Conservation (phyloP, 64 coral and sea anemone genomes). For the Cladopsammia gracilis region DNA sequence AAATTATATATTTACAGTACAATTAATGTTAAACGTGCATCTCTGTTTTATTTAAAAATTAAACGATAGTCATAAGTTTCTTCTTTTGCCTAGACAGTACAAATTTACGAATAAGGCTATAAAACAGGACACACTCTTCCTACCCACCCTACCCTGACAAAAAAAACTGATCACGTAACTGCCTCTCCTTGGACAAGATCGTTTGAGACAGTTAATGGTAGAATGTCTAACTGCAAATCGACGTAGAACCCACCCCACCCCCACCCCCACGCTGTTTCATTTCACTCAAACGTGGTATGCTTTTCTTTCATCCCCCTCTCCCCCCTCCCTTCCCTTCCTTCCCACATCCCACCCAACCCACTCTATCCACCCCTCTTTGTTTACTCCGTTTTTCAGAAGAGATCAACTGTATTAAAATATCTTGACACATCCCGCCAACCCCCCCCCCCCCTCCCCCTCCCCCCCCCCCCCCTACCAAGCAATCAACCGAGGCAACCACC, state of each 20-base stretch:
- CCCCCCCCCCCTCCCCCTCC: neutral
- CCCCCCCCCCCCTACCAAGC: neutral
- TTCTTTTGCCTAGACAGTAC: neutral
- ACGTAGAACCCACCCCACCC: no score
- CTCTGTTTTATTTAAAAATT: neutral
- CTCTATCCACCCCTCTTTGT: neutral
- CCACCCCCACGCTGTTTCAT: no score
- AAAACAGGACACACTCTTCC: neutral
- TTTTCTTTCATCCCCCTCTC: neutral
- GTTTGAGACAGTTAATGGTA: no score
- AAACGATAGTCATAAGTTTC: neutral
- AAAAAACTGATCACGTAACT: no score
- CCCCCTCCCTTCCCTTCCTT: no score
- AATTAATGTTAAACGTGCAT: neutral
- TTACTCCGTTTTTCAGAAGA: neutral
- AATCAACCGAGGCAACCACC: neutral
- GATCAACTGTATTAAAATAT: neutral
- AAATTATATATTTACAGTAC: conserved; percentile 38
- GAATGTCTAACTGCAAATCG: no score
- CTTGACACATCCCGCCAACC: neutral
- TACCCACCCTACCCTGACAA: neutral
- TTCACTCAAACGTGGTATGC: no score
- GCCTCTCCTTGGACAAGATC: no score
- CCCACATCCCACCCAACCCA: neutral
- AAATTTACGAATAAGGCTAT: neutral